A percentile compares a stretch with the other conserved stretches of the same genome.
Conservation (phyloP, 2,888 invertebrate species). For the Ochropacha duplaris region DNA sequence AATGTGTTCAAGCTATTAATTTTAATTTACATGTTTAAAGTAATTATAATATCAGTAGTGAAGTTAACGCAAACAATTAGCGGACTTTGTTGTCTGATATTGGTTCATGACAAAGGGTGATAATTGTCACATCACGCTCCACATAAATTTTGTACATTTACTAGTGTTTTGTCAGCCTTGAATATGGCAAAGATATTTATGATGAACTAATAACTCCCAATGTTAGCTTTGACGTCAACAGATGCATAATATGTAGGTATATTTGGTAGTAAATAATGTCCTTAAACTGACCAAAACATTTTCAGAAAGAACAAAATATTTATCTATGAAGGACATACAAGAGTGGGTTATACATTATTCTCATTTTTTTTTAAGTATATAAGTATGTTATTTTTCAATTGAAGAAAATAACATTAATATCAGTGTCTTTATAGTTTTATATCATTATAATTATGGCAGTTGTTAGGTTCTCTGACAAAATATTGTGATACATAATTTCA, state of each 20-base stretch:
- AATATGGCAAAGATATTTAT: neutral
- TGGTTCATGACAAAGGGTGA: conserved; percentile 52
- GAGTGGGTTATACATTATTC: no score
- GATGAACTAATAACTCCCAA: neutral
- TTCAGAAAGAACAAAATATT: no score
- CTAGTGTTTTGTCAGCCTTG: neutral
- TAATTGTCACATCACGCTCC: conserved; percentile 53
- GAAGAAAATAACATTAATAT: no score
- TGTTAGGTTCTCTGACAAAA: no score
- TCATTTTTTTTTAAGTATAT: no score
- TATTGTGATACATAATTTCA: no score
- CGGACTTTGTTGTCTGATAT: conserved; percentile 42
- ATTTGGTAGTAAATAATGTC: neutral
- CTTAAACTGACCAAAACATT: neutral
- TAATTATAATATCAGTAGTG: conserved; percentile 2
- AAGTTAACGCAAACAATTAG: conserved; percentile 39
- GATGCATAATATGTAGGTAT: neutral
- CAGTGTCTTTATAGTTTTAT: no score
- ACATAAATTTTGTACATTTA: conserved; percentile 1
- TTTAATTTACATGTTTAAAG: conserved; percentile 6
- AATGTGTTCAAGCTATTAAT: conserved; percentile 1
- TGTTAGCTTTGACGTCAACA: neutral
- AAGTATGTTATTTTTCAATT: no score
- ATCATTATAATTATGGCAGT: no score
- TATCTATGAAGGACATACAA: no score